Conservation (phyloP, 2,888 invertebrate species). For the Drosophila neotestacea region DNA sequence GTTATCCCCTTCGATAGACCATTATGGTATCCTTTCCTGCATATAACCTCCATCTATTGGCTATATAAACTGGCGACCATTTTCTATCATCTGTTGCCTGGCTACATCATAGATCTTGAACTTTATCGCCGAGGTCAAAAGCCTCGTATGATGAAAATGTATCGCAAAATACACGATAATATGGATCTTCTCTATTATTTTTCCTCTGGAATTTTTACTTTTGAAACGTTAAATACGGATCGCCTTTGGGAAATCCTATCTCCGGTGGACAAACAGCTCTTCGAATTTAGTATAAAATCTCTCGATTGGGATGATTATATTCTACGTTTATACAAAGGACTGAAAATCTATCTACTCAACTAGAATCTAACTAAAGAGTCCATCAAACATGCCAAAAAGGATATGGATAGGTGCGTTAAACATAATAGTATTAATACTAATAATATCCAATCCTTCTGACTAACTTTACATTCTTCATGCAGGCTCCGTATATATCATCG, state of each 20-base stretch:
- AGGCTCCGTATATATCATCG: slow-evolving; percentile 72
- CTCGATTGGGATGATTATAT: slow-evolving; percentile 88
- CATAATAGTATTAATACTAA: neutral
- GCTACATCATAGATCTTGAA: slow-evolving; percentile 87
- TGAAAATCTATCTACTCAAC: slow-evolving; percentile 91
- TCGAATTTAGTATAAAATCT: slow-evolving; percentile 90
- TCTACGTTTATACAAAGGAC: slow-evolving; percentile 88
- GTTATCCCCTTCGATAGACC: slow-evolving; percentile 87
- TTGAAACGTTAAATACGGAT: slow-evolving; percentile 88
- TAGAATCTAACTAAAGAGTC: slow-evolving; percentile 88
- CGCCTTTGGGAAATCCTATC: slow-evolving; percentile 84
- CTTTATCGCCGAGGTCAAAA: slow-evolving; percentile 58
- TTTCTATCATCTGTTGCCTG: slow-evolving; percentile 88
- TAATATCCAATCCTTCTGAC: neutral
- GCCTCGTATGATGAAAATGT: slow-evolving; percentile 88
- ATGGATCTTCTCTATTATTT: slow-evolving; percentile 90
- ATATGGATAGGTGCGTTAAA: slow-evolving; percentile 87
- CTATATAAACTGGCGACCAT: slow-evolving; percentile 85
- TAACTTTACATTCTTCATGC: slow-evolving; percentile 12
- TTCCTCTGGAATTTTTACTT: slow-evolving; percentile 90
- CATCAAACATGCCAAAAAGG: slow-evolving; percentile 87
- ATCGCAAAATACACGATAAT: slow-evolving; percentile 92
- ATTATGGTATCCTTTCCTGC: slow-evolving; percentile 89
- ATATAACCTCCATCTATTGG: slow-evolving; percentile 84
- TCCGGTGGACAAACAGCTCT: slow-evolving; percentile 86